Evolutionary conservation across 2,888 invertebrate genomes (phyloP).

Genomic region (Scaptomyza reducta): DNA sequence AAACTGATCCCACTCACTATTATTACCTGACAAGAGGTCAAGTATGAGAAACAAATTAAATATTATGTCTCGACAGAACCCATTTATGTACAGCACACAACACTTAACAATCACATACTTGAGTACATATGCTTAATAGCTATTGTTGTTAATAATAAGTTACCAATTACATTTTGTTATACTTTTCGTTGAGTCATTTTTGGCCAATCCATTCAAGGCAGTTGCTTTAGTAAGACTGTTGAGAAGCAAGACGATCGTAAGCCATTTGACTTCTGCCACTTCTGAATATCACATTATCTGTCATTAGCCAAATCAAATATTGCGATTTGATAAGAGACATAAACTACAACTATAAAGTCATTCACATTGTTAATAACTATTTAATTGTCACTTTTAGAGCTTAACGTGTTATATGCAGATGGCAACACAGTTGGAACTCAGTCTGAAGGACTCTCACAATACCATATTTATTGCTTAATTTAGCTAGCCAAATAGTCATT

Average conservation of each 20-base stretch:
- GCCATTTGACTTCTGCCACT: conserved; percentile 3
- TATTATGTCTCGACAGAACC: conserved; percentile 6
- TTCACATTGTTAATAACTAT: conserved; percentile 32
- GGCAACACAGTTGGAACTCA: background rate
- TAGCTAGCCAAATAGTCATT: conserved; percentile 18
- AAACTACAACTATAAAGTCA: conserved; percentile 28
- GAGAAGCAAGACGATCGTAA: conserved; percentile 1
- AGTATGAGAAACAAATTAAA: conserved; percentile 10
- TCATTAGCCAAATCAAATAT: conserved; percentile 22
- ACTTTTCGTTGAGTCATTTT: conserved; percentile 29
- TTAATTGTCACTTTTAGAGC: conserved; percentile 24
- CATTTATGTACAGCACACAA: conserved; percentile 6
- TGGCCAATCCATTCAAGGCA: conserved; percentile 13
- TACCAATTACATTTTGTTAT: conserved; percentile 24
- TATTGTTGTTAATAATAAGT: conserved; percentile 6
- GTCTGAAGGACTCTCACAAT: conserved; percentile 6
- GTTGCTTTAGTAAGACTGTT: background rate
- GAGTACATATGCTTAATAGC: conserved; percentile 9
- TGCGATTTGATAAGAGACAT: conserved; percentile 49
- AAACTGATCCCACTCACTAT: conserved; percentile 1
- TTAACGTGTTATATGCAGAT: background rate
- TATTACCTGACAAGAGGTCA: conserved; percentile 4
- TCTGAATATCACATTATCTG: conserved; percentile 28
- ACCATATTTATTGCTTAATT: conserved; percentile 17
- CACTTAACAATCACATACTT: conserved; percentile 9